phyloP scores from a whole-genome alignment of 2,888 invertebrate genomes.

The Colletes collaris region DNA sequence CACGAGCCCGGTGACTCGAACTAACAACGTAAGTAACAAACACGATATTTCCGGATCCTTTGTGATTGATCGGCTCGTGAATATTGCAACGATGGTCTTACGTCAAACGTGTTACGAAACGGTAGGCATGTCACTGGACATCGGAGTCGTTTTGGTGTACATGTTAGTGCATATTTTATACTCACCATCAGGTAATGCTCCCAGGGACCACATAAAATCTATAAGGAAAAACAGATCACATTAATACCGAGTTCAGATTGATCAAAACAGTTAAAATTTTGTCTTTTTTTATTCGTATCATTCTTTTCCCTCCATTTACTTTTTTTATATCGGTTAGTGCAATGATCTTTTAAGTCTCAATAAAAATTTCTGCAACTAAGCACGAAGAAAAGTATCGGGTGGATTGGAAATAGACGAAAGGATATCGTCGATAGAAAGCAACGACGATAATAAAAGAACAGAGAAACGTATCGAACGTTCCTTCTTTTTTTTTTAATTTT shows the following conservation, averaged over 20 bases:
- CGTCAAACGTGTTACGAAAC: constrained; percentile 46
- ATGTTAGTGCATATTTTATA: constrained; percentile 75
- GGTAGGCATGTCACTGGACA: constrained; percentile 33
- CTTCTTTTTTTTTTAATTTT: neutral
- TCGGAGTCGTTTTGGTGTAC: constrained; percentile 33
- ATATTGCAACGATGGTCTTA: constrained; percentile 51
- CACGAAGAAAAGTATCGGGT: constrained; percentile 65
- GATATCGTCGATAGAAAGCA: too few species aligned
- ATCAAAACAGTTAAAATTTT: constrained; percentile 17
- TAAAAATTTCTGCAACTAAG: constrained; percentile 75
- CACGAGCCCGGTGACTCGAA: constrained; percentile 6
- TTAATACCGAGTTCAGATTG: constrained; percentile 71
- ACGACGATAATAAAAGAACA: too few species aligned
- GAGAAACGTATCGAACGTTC: too few species aligned
- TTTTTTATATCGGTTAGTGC: constrained; percentile 62
- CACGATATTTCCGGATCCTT: constrained; percentile 8
- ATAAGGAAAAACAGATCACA: constrained; percentile 86
- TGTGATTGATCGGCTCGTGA: constrained; percentile 49
- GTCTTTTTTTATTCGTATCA: constrained; percentile 50
- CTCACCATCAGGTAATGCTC: constrained; percentile 98
- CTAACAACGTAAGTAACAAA: constrained; percentile 16
- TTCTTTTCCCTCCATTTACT: constrained; percentile 69
- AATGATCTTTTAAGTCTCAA: constrained; percentile 56
- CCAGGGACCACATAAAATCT: constrained; percentile 99
- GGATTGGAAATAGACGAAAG: neutral